phyloP scores from a whole-genome alignment of 1,140 invertebrate genomes.

The Drosophila paulistorum region DNA sequence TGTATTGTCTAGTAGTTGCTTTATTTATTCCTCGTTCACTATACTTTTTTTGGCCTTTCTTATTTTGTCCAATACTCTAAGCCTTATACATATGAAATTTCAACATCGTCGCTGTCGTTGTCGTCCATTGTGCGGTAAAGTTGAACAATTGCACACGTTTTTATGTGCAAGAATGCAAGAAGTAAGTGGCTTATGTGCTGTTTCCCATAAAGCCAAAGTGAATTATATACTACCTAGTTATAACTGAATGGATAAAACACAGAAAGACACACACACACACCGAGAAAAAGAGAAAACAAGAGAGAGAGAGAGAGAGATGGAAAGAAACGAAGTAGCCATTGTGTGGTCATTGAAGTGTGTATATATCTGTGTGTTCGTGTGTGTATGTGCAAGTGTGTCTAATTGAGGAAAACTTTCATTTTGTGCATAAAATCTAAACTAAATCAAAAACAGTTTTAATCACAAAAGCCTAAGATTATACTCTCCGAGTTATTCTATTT shows the following conservation, averaged over 20 bases:
- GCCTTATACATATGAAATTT: constrained; percentile 64
- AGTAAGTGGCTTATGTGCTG: constrained; percentile 76
- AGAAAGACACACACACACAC: not conserved
- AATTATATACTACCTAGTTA: constrained; percentile 55
- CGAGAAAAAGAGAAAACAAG: not conserved
- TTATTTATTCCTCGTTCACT: not conserved
- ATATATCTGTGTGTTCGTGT: not conserved
- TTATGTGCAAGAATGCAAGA: constrained; percentile 73
- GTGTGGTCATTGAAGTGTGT: not conserved
- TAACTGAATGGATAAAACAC: constrained; percentile 14
- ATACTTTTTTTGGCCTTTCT: constrained; percentile 1
- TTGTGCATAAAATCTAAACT: constrained; percentile 8
- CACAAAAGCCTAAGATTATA: constrained; percentile 9
- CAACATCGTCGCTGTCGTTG: constrained; percentile 49
- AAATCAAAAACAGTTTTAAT: constrained; percentile 17
- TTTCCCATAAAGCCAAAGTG: constrained; percentile 51
- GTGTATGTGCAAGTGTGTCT: not conserved
- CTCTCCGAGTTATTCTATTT: constrained; percentile 9
- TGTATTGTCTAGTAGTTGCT: constrained; percentile 30
- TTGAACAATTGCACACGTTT: constrained; percentile 77
- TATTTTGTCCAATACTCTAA: constrained; percentile 47
- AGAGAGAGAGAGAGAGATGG: not conserved
- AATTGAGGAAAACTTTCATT: constrained; percentile 17
- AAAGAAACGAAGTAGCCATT: constrained; percentile 10
- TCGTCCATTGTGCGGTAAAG: constrained; percentile 60